phyloP scores from a whole-genome alignment of 1,140 invertebrate species.

The Hyposmocoma kahamanoa region DNA sequence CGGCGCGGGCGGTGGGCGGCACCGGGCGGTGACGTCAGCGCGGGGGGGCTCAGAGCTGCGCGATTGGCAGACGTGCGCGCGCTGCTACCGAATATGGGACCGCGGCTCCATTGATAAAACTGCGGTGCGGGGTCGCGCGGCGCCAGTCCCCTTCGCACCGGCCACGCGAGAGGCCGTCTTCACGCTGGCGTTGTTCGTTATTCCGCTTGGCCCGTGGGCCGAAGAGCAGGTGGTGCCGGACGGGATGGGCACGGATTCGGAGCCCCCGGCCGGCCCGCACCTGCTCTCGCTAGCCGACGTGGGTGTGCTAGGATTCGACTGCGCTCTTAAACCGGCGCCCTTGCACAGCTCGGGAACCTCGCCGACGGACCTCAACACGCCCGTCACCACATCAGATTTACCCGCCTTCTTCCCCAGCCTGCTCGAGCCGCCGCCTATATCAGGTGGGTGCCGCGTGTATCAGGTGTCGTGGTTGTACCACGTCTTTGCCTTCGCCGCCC shows the following conservation, averaged over 20 bases:
- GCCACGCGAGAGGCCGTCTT: constrained; percentile 56
- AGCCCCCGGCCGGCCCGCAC: constrained; percentile 57
- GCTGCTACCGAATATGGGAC: constrained; percentile 74
- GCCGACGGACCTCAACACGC: constrained; percentile 63
- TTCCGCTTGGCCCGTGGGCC: constrained; percentile 69
- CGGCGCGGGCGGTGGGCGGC: constrained; percentile 58
- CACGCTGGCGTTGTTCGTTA: constrained; percentile 69
- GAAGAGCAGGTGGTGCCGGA: constrained; percentile 73
- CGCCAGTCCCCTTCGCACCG: constrained; percentile 67
- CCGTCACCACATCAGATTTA: constrained; percentile 59
- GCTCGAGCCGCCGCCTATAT: constrained; percentile 89
- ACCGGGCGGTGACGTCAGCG: constrained; percentile 62
- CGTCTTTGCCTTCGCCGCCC: not conserved
- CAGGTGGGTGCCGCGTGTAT: constrained; percentile 86
- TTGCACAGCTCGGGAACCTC: constrained; percentile 78
- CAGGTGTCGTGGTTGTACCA: not conserved
- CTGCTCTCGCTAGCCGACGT: constrained; percentile 64
- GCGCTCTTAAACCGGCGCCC: constrained; percentile 79
- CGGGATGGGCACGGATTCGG: constrained; percentile 61
- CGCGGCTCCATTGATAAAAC: constrained; percentile 72
- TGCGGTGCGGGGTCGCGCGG: constrained; percentile 64
- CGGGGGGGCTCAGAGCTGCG: constrained; percentile 38
- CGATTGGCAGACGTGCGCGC: constrained; percentile 64
- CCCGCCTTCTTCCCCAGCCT: constrained; percentile 72
- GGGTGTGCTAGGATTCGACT: constrained; percentile 59